phyloP scores from a whole-genome alignment of 2,113 vertebrate species.

The Himantopus leucocephalus region DNA sequence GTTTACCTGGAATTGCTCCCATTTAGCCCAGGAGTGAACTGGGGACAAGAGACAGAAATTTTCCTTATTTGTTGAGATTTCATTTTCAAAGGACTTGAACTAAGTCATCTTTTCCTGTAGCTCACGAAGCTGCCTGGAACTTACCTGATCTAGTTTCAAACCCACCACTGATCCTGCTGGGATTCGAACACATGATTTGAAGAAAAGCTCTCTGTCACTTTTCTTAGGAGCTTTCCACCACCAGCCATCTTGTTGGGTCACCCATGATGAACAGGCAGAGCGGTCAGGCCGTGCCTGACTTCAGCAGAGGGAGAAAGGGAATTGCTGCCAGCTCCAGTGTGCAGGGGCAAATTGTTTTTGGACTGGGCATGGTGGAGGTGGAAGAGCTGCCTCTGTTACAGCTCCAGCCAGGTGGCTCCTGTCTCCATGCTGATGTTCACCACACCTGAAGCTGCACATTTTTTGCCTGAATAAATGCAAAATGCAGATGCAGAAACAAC shows the following conservation, averaged over 20 bases:
- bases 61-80: background rate
- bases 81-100: background rate
- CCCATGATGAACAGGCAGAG: fast-evolving
- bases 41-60: background rate
- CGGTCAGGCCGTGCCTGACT: background rate
- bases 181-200: slow-evolving; percentile 10
- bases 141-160: slow-evolving; percentile 20
- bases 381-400: background rate
- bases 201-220: background rate
- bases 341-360: background rate
- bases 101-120: background rate
- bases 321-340: background rate
- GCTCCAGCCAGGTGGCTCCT: background rate
- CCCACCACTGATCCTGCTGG: background rate
- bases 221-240: background rate
- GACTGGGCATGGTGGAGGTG: background rate
- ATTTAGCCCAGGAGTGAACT: background rate
- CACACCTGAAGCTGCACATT: background rate
- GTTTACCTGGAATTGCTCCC: background rate
- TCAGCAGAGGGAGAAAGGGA: background rate
- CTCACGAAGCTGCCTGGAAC: background rate
- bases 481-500: background rate
- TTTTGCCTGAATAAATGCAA: background rate
- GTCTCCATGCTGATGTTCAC: background rate
- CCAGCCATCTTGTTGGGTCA: background rate